Conservation (phyloP, 2,797 vertebrate genomes). For the Poeciliopsis infans region DNA sequence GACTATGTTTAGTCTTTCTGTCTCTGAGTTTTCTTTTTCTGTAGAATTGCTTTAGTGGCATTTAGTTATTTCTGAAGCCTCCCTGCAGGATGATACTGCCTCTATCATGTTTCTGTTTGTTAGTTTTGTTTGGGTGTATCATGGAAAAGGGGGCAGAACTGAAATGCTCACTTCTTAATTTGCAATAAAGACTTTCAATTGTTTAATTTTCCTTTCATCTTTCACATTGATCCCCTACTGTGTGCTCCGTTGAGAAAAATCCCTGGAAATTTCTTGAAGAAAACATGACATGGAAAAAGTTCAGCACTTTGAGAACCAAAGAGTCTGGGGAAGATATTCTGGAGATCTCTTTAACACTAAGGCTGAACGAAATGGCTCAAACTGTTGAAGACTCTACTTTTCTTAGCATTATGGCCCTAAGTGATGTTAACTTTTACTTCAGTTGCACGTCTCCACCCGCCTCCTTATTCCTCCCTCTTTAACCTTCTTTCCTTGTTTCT, state of each 20-base stretch:
- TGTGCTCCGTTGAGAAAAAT: background rate
- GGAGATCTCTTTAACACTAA: conserved; percentile 28
- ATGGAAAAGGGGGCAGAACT: background rate
- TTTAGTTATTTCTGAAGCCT: background rate
- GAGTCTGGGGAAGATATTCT: conserved; percentile 53
- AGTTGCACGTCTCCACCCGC: conserved; percentile 46
- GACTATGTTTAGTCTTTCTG: background rate
- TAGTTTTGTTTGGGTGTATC: background rate
- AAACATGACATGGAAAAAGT: background rate
- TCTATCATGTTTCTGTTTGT: background rate
- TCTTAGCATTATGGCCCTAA: conserved; percentile 31
- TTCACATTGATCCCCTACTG: background rate
- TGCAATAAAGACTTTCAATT: background rate
- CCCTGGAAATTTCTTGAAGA: background rate
- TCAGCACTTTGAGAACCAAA: conserved; percentile 10
- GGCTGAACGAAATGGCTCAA: conserved; percentile 23
- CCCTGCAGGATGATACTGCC: background rate
- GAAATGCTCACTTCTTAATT: background rate
- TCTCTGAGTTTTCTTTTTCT: background rate
- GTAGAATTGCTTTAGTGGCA: no score
- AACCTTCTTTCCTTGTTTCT: conserved; percentile 64
- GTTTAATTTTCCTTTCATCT: background rate
- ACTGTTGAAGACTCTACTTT: conserved; percentile 15
- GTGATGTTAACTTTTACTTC: conserved; percentile 30
- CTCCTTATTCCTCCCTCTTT: conserved; percentile 34